A percentile compares a stretch with the other conserved stretches of the same genome.
These are phyloP conservation scores for Tiliacea citrago DNA, from an alignment of 2,888 invertebrate genomes.

Conservation along the genomic window DNA sequence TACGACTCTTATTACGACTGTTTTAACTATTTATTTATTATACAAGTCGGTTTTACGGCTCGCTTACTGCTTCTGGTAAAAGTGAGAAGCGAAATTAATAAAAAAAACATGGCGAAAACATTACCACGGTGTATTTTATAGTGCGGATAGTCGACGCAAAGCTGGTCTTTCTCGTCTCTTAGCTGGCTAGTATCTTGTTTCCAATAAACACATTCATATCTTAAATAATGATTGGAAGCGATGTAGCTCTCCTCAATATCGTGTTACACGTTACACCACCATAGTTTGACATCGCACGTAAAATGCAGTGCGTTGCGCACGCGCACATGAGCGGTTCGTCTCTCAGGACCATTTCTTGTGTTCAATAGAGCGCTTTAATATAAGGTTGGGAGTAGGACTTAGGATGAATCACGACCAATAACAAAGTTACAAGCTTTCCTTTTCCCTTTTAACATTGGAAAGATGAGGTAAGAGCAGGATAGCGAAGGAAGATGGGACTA, in stretches of 20 bases:
- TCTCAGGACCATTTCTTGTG: conserved; percentile 8
- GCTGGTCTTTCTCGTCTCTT: conserved; percentile 16
- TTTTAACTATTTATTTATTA: conserved; percentile 34
- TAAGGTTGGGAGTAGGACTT: background rate
- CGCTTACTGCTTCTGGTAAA: conserved; percentile 21
- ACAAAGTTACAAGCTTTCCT: background rate
- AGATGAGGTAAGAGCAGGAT: background rate
- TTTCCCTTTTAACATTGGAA: background rate
- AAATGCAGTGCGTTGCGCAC: conserved; percentile 11
- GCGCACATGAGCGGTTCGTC: conserved; percentile 5
- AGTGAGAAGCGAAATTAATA: background rate
- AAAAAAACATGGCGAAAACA: background rate
- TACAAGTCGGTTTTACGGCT: conserved; percentile 19
- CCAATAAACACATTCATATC: conserved; percentile 51
- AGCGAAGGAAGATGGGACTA: background rate
- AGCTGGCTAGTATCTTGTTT: conserved; percentile 43
- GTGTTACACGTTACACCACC: conserved; percentile 54
- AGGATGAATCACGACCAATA: background rate
- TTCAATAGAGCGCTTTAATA: background rate
- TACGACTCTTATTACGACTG: conserved; percentile 25
- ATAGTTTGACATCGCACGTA: conserved; percentile 39
- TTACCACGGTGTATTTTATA: conserved; percentile 16
- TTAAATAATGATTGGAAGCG: conserved; percentile 58
- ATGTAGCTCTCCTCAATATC: conserved; percentile 45
- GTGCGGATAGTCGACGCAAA: conserved; percentile 14